Conservation (phyloP, 2,797 vertebrate genomes). For the Myotis daubentonii region DNA sequence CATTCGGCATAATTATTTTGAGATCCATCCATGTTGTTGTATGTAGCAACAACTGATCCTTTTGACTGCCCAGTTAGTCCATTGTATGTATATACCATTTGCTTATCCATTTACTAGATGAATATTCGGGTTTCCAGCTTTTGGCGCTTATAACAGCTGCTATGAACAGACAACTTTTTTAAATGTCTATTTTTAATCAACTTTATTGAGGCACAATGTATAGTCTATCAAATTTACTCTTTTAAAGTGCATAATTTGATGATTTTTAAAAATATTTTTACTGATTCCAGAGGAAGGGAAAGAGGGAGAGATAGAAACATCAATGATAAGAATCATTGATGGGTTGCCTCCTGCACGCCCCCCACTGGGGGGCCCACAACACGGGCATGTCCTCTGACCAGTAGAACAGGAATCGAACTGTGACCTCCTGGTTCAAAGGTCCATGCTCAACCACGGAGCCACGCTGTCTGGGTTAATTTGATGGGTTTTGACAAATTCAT, state of each 20-base stretch:
- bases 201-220: neutral
- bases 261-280: too few relatives aligned
- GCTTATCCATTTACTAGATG: neutral
- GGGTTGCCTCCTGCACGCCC: too few relatives aligned
- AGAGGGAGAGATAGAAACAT: too few relatives aligned
- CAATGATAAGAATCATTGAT: too few relatives aligned
- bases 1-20: neutral
- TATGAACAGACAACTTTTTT: neutral
- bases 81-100: neutral
- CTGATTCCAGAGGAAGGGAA: too few relatives aligned
- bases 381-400: too few relatives aligned
- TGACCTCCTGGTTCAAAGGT: too few relatives aligned
- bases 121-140: neutral
- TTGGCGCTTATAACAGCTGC: neutral
- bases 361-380: too few relatives aligned
- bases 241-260: neutral
- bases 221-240: neutral
- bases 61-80: neutral
- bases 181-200: neutral
- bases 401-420: too few relatives aligned
- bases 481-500: neutral
- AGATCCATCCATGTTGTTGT: neutral
- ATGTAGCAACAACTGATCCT: neutral
- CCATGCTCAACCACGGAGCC: too few relatives aligned
- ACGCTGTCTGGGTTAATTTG: neutral